Base-by-base conservation (phyloP, 2,888 invertebrate species). In the Myathropa florea region DNA sequence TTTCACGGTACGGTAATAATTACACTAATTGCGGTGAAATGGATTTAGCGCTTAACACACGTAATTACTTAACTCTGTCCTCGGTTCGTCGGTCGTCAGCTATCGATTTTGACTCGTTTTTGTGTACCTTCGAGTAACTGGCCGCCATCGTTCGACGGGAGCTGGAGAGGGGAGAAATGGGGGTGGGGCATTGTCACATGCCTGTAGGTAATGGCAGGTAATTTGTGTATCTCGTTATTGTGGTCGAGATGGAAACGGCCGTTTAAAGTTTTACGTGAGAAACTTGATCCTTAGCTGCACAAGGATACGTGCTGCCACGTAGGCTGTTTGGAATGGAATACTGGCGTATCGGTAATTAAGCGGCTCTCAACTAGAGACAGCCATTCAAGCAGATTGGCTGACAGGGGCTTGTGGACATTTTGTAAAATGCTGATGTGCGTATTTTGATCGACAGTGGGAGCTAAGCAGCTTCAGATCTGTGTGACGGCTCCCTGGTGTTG, bases 261-360 rank as follows among this genome's bases (percentile, higher is more conserved):
- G 46, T 18, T 46, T 70, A 70, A 59, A 59, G 36, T 59, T 70
- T 57, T 70, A 70, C 36, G 70, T 70, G 70, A 59, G 70, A 57
- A 59, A 14, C 59, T 33, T 46, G 46, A 18, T 46, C 46, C 46
- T 46, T 46, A 9, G 18, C 18, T 14, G 46, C 46, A 7, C 18
- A 46, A 1, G 7, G 46, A 18, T 46, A 46, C 46, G 46, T 46
- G 46, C 18, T 18, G 46, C 46, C 46, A 46, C 46, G 46, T 46
- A 18, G 46, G n/a, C 46, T 46, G 18, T n/a, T 18, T 2, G 46
- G 46, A 18, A 46, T 46, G 46, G 7, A 18, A 21, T 46, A 46
- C 46, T 46, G n/a, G 7, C 46, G 46, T n/a, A 46, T 18, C 46
- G 18, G 46, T 7, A 46, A 46, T 46, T 46, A 46, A 7, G 46